Evolutionary conservation across 2,888 invertebrate species (phyloP).

Genomic region (Aricia artaxerxes): DNA sequence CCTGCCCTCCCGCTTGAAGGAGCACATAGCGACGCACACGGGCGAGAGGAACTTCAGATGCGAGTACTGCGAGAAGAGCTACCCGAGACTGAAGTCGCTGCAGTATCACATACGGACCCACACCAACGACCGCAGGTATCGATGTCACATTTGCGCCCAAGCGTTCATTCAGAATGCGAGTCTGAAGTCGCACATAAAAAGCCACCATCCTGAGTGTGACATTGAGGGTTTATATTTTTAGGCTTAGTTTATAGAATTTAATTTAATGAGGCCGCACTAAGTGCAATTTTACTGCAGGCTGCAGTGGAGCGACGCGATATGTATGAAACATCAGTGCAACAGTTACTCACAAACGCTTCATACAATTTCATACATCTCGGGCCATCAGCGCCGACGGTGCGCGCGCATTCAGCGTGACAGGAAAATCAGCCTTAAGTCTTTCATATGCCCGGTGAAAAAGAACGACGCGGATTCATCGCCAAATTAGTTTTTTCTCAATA

Average conservation of each 20-base stretch:
- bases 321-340: too few relatives aligned
- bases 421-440: too few relatives aligned
- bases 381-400: too few relatives aligned
- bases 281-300: too few relatives aligned
- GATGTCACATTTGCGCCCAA: conserved; percentile 78
- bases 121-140: conserved; percentile 78
- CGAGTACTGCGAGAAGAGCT: conserved; percentile 81
- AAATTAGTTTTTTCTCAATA: too few relatives aligned
- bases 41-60: conserved; percentile 80
- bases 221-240: conserved; percentile 66
- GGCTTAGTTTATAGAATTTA: neutral
- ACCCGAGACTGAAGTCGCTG: conserved; percentile 80
- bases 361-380: too few relatives aligned
- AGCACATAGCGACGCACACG: conserved; percentile 79
- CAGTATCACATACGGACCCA: conserved; percentile 82
- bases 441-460: too few relatives aligned
- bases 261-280: neutral
- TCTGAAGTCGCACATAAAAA: conserved; percentile 81
- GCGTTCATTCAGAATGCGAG: conserved; percentile 82
- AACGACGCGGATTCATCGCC: too few relatives aligned
- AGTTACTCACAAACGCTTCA: too few relatives aligned
- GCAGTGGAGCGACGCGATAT: too few relatives aligned
- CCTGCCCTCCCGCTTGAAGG: conserved; percentile 65
- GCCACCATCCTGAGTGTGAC: conserved; percentile 76
- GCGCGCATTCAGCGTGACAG: too few relatives aligned